Evolutionary conservation across 92 coral and sea anemone species (phyloP).

Genomic region (Porites lobata): DNA sequence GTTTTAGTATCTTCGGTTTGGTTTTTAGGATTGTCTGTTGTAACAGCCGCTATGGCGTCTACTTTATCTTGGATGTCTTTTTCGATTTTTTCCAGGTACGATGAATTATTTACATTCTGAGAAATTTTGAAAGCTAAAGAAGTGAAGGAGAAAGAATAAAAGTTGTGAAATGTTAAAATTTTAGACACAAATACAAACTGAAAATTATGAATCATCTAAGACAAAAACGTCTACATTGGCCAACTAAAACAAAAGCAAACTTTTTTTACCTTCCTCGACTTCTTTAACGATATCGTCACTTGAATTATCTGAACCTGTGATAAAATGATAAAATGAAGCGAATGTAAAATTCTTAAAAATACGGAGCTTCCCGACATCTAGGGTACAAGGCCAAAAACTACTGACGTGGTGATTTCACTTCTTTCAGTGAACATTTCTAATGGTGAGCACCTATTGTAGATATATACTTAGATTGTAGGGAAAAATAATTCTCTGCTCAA

Average conservation of each 20-base stretch:
- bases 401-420: no score
- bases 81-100: constrained; percentile 66
- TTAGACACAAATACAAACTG: background rate
- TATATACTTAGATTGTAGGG: no score
- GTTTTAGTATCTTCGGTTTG: background rate
- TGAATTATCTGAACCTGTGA: constrained; percentile 1
- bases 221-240: no score
- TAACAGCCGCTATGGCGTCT: constrained; percentile 43
- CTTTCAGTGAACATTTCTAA: no score
- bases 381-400: no score
- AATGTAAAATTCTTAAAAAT: background rate
- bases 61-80: constrained; percentile 85
- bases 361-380: no score
- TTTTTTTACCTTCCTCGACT: constrained; percentile 70
- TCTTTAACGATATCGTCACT: constrained; percentile 66
- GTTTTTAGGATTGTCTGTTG: background rate
- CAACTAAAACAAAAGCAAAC: background rate
- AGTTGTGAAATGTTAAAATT: background rate
- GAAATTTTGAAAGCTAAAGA: constrained; percentile 40
- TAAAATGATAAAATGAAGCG: background rate
- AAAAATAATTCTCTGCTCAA: no score
- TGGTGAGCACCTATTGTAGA: no score
- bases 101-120: constrained; percentile 24
- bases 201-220: no score
- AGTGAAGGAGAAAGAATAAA: background rate